A percentile compares a stretch with the other conserved stretches of the same genome.
phyloP scores from a whole-genome alignment of 2,888 invertebrate species.

The Barypeithes pellucidus region DNA sequence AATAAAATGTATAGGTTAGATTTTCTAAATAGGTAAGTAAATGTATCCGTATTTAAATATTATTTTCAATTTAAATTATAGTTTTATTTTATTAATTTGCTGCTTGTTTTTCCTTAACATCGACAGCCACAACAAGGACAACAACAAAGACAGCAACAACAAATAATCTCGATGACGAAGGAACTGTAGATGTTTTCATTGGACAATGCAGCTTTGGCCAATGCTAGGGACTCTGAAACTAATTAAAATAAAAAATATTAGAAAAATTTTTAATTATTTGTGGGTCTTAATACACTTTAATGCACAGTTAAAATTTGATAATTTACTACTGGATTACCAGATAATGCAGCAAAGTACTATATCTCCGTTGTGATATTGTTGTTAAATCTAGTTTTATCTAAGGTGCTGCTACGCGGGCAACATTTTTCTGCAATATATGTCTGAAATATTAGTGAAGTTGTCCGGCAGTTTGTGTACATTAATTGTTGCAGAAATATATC shows the following conservation, averaged over 20 bases:
- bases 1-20: neutral
- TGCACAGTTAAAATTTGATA: too few relatives aligned
- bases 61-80: neutral
- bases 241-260: neutral
- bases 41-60: constrained; percentile 6
- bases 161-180: constrained; percentile 14
- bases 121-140: constrained; percentile 46
- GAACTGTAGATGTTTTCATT: constrained; percentile 2
- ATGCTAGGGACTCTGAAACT: constrained; percentile 4
- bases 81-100: neutral
- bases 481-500: too few relatives aligned
- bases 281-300: too few relatives aligned
- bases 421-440: too few relatives aligned
- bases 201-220: constrained; percentile 6
- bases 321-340: too few relatives aligned
- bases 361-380: too few relatives aligned
- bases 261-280: too few relatives aligned
- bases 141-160: constrained; percentile 42
- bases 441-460: too few relatives aligned
- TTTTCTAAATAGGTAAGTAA: neutral
- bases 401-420: too few relatives aligned
- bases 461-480: too few relatives aligned
- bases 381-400: too few relatives aligned
- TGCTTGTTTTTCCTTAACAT: constrained; percentile 33
- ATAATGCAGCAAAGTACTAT: too few relatives aligned